Base-by-base conservation (phyloP, 2,888 invertebrate genomes). In the Chromoteleia sp. region DNA sequence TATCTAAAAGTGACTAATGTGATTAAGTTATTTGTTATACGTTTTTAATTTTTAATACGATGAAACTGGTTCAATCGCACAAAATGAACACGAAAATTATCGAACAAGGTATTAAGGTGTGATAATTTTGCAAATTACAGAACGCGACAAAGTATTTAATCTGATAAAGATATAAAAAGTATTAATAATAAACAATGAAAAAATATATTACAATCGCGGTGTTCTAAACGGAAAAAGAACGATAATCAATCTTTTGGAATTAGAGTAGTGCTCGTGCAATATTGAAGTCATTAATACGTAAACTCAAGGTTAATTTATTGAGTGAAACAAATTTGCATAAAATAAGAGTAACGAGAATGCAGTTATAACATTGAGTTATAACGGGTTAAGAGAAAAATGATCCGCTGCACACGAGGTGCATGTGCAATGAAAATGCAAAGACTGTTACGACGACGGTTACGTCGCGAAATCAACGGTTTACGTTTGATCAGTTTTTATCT, bases 301-400 rank as follows among this genome's bases (percentile, higher is more conserved):
- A 30, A 70, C 4, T 58, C 50, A 56, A 78, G 78, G 61, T 65
- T 78, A 39, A 71, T 71, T 58, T 67, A 29, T 21, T 6, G 50
- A 65, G 19, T 58, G 48, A 65, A 65, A 70, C 39, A 58, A 67
- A 73, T 78, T 65, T 65, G 59, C 78, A 65, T 78, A 41, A 45
- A 70, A 71, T 50, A 41, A 30, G 65, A 29, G 41, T 52, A 78
- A 78, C 17, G 50, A 67, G 71, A 78, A 67, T 78, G 71, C 14
- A 73, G 50, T 78, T 73, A 39, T 71, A 71, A 67, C 50, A 71
- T 71, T 78, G 65, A 65, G 48, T 63, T 65, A 50, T 41, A 67
- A 50, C 59, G 36, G 61, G 52, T 56, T 70, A 71, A 77, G 63
- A 78, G 77, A 58, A 71, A 78, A 78, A 78, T 71, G 71, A 78